These are phyloP conservation scores for Paralichthys olivaceus DNA, from an alignment of 2,113 vertebrate genomes.

Conservation along the genomic window DNA sequence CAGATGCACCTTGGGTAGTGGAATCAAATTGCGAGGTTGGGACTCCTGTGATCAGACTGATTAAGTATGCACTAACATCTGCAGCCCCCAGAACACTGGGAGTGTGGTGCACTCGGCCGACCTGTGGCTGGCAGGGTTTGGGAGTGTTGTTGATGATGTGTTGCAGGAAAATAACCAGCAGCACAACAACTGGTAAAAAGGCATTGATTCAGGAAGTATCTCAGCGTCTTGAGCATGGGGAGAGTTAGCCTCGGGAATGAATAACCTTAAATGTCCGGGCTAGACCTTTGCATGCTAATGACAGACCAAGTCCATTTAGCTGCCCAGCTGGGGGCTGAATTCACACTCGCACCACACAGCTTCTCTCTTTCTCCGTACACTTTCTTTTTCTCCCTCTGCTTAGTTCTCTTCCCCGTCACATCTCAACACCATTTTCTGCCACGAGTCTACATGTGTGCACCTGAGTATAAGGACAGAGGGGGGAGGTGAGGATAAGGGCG, in stretches of 20 bases:
- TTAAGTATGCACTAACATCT: constrained; percentile 72
- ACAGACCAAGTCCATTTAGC: constrained; percentile 62
- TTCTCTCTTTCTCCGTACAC: constrained; percentile 30
- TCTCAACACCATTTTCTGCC: constrained; percentile 13
- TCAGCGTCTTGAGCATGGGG: constrained; percentile 23
- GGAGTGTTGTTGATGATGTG: background rate
- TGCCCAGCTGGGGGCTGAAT: constrained; percentile 70
- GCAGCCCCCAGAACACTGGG: constrained; percentile 45
- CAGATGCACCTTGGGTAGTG: constrained; percentile 72
- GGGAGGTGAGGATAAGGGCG: constrained; percentile 54
- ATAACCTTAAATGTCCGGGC: constrained; percentile 78
- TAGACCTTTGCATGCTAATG: constrained; percentile 79
- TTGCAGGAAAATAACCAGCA: constrained; percentile 31
- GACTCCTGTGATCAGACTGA: constrained; percentile 65
- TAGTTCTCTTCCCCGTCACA: background rate
- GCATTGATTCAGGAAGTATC: constrained; percentile 55
- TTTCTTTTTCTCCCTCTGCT: background rate
- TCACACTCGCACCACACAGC: constrained; percentile 55
- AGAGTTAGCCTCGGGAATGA: constrained; percentile 68
- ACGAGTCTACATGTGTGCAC: background rate
- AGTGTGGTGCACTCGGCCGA: constrained; percentile 14
- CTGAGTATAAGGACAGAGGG: background rate
- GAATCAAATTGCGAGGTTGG: constrained; percentile 64
- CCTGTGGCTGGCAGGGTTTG: constrained; percentile 21
- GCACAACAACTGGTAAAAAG: constrained; percentile 36